phyloP scores from a whole-genome alignment of 2,888 invertebrate genomes.

The Bruchidius siliquastri region DNA sequence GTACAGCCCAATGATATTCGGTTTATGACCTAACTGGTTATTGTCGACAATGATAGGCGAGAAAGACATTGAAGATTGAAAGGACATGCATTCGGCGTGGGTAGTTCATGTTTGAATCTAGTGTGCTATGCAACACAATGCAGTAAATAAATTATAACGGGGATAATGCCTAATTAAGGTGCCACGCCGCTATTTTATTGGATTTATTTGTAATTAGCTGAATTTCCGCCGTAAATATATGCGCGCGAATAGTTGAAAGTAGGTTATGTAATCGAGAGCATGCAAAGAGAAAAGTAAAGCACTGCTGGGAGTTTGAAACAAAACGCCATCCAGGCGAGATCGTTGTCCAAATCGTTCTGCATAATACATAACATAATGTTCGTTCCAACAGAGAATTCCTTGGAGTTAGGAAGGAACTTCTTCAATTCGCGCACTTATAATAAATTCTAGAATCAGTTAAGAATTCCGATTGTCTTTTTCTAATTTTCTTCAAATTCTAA shows the following conservation, averaged over 20 bases:
- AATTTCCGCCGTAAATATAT: background rate
- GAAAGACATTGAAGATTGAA: no score
- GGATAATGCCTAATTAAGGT: background rate
- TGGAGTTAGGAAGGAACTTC: no score
- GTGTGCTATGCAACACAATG: background rate
- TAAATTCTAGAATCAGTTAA: no score
- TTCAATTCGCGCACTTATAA: no score
- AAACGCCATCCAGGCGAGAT: background rate
- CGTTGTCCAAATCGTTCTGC: background rate
- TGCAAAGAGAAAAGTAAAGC: background rate
- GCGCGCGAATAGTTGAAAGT: background rate
- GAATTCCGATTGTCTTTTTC: no score
- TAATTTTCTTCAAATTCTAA: no score
- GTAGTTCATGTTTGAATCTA: background rate
- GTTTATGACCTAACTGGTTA: no score
- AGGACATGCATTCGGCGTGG: background rate
- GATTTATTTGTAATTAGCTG: background rate
- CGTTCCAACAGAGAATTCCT: no score
- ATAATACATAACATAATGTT: no score
- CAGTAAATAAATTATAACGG: background rate
- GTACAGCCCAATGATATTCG: no score
- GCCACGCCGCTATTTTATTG: background rate
- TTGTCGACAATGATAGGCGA: no score
- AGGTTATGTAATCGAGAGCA: background rate
- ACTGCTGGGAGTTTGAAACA: background rate